Base-by-base conservation (phyloP, 2,797 vertebrate genomes). In the Melopsittacus undulatus region DNA sequence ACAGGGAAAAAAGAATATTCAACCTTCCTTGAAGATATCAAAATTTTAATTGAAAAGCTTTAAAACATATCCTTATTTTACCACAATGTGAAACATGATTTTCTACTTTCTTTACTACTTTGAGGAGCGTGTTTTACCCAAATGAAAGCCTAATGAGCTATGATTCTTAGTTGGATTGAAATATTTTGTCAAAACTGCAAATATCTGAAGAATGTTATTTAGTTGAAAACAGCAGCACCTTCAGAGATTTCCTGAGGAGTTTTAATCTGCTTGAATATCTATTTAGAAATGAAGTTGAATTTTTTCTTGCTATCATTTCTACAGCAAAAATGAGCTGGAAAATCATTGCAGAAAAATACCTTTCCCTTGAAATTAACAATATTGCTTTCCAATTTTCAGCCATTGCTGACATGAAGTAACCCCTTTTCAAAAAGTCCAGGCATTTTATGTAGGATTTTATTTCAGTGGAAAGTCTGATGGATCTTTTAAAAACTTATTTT, bases 141-240 rank as follows among this genome's bases (percentile, higher is more conserved):
- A 62, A 52, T 80, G 24, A 85, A 87, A 87, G 48, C 38, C 48
- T 81, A 87, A 79, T 48, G n/a, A 91, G 46, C 54, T 85, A 40
- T 75, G 83, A 40, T 72, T 95, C 24, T 30, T 52, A 86, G 57
- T 68, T 14, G 68, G 84, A 87, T 46, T 24, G 80, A 91, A 91
- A 73, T 52, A 89, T 72, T 70, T 91, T 84, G 38, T 81, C 43
- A 73, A 83, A 92, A 92, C 49, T 94, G 57, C 61, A 77, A 79
- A 77, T 83, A 51, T n/a, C 57, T 11, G 8, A 79, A 74, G 59
- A 87, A 73, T 6, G 3, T 9, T 52, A 74, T 68, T 90, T 59
- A 68, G 70, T 29, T 27, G 12, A 89, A 83, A 89, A 77, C 66
- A 76, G 40, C 48, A 90, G 45, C 30, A 77, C 22, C 13, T 83